Base-by-base conservation (phyloP, 2,113 vertebrate species). In the Rostratula benghalensis region DNA sequence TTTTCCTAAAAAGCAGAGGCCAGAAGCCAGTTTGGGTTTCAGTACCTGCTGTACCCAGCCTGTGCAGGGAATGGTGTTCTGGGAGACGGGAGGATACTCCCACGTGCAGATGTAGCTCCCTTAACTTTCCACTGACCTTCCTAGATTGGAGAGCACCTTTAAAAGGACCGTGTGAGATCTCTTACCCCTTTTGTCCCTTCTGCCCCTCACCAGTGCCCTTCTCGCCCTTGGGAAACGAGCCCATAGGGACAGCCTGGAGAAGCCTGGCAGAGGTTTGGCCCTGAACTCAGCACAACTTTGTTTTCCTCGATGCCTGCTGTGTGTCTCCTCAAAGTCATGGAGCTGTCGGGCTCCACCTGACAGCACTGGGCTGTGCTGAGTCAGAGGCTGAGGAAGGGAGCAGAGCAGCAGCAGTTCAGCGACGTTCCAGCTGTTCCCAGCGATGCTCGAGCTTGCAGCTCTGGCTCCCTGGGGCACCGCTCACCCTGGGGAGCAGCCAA, bases 381-480 rank as follows among this genome's bases (percentile, higher is more conserved):
- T 27, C 87, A 76, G 70, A 65, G 31, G 5, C 53, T 9, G 88
- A 48, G 43, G 78, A 64, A 19, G 30, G 68, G 19, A 84, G 51
- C 14, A 3, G 37, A 70, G 81, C 25, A 2, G 4, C 56, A 54
- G 68, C 37, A 2, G 19, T 23, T 41, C 25, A 22, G 56, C 24
- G 4, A 25, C 3, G 1, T 7, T 41, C 19, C 51, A 19, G 17
- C 24, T 77, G 56, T 61, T 50, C 45, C 30, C 15, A 2, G 53
- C 2, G 8, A 41, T 15, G 65, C 65, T 85, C 1, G 0, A 12
- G 13, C 41, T 9, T 33, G 64, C 3, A 1, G 41, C 53, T 75
- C 78, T 0, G 0, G 74, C 65, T 85, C 54, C 41, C 33, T 4
- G 0, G 4, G 35, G 51, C n/a, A 45, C 33, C 3, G 2, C 35